Percentiles rank a stretch among this genome's conserved stretches.
Conservation (phyloP, 2,888 invertebrate genomes). For the Argyresthia albistria region DNA sequence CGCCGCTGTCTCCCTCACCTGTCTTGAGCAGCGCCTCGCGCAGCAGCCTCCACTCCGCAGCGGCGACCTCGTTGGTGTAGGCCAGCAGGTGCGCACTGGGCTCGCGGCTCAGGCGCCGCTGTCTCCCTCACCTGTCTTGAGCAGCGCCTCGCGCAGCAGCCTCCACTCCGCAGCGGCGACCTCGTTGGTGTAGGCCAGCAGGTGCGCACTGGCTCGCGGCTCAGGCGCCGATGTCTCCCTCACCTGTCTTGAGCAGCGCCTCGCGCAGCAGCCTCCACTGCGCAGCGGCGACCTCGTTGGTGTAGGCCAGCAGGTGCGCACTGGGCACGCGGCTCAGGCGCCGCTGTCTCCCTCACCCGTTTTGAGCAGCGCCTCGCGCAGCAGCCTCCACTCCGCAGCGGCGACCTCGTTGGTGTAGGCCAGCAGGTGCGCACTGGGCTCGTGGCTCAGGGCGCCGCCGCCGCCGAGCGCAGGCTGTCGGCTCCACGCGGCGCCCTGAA, state of each 20-base stretch:
- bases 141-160: slow-evolving; percentile 10
- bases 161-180: slow-evolving; percentile 49
- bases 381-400: slow-evolving; percentile 67
- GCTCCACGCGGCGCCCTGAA: slow-evolving; percentile 36
- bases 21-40: background rate
- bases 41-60: slow-evolving; percentile 34
- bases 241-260: no score
- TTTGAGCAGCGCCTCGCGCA: no score
- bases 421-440: slow-evolving; percentile 15
- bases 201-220: slow-evolving; percentile 4
- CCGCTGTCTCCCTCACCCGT: no score
- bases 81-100: slow-evolving; percentile 14
- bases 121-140: no score
- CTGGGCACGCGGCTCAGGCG: no score
- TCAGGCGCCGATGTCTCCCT: no score
- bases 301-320: slow-evolving; percentile 19
- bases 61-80: slow-evolving; percentile 47
- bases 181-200: slow-evolving; percentile 34
- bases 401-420: slow-evolving; percentile 45
- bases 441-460: no score
- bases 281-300: slow-evolving; percentile 49
- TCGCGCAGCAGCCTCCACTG: slow-evolving; percentile 29
- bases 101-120: no score
- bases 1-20: no score
- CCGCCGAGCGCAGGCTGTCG: slow-evolving; percentile 13